Percentiles rank a stretch among this genome's conserved stretches.
These are phyloP conservation scores for Xyliphius kryptos DNA, from an alignment of 2,113 vertebrate species.

Conservation along the genomic window DNA sequence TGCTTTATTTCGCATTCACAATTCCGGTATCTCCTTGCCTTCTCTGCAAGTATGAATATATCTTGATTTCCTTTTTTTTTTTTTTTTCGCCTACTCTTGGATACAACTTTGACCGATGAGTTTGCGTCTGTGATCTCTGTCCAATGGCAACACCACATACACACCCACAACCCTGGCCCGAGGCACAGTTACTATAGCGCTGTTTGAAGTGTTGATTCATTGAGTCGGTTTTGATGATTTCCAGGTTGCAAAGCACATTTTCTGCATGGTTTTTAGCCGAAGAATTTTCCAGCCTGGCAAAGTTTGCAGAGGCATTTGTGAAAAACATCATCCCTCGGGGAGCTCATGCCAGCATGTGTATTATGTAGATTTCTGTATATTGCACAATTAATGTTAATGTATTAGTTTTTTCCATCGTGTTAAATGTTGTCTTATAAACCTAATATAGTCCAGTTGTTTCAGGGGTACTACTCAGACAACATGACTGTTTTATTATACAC, in stretches of 20 bases:
- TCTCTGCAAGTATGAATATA: slow-evolving; percentile 7
- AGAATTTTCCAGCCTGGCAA: background rate
- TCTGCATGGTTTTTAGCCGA: slow-evolving; percentile 13
- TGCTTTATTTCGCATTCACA: background rate
- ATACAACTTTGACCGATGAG: slow-evolving; percentile 26
- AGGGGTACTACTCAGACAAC: too few species aligned
- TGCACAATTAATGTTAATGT: too few species aligned
- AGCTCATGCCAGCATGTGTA: too few species aligned
- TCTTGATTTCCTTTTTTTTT: slow-evolving; percentile 23
- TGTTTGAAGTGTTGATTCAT: slow-evolving; percentile 38
- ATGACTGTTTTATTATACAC: too few species aligned
- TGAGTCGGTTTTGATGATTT: slow-evolving; percentile 37
- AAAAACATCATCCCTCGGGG: slow-evolving; percentile 1
- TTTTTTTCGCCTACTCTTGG: slow-evolving; percentile 11
- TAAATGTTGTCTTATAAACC: too few species aligned
- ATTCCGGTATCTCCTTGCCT: slow-evolving; percentile 9
- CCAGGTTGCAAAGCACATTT: slow-evolving; percentile 31
- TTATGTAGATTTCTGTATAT: too few species aligned
- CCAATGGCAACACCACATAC: slow-evolving; percentile 42
- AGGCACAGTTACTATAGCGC: slow-evolving; percentile 16
- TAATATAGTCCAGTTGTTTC: too few species aligned
- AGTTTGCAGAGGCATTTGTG: too few species aligned
- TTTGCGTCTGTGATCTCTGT: slow-evolving; percentile 47
- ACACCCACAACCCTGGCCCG: slow-evolving; percentile 8
- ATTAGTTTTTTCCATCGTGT: too few species aligned